phyloP scores from a whole-genome alignment of 2,113 vertebrate genomes.

The Calypte anna region DNA sequence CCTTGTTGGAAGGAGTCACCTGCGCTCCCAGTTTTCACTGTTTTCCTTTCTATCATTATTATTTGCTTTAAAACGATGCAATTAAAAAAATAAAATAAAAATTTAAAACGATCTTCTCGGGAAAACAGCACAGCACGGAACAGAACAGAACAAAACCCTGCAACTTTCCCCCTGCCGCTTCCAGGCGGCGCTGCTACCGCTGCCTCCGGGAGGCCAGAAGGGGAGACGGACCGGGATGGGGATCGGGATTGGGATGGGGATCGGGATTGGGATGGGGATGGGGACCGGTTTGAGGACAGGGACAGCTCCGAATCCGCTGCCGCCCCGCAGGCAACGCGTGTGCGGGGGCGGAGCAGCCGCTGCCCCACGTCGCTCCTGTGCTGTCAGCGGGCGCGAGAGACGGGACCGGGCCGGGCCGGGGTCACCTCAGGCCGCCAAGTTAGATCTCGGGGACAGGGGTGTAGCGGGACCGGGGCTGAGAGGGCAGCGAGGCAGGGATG shows the following conservation, averaged over 20 bases:
- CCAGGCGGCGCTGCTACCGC: neutral
- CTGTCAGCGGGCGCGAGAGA: neutral
- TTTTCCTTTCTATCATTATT: neutral
- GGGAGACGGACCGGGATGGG: no score
- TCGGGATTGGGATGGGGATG: no score
- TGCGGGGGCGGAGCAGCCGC: neutral
- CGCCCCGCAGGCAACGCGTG: neutral
- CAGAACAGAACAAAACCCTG: neutral
- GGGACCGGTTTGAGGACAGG: no score
- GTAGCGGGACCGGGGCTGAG: neutral
- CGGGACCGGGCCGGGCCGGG: neutral
- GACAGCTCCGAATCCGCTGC: no score
- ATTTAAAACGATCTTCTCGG: no score
- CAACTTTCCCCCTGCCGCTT: neutral
- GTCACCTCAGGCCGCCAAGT: no score
- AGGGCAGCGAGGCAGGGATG: no score
- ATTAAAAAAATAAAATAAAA: no score
- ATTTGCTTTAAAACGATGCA: neutral
- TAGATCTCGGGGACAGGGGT: no score
- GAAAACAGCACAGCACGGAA: no score
- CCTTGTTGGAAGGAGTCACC: neutral
- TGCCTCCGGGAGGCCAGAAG: neutral
- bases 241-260: no score
- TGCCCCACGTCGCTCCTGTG: neutral
- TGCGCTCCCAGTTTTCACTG: rapidly evolving